Evolutionary conservation across 92 coral and sea anemone species (phyloP).

Genomic region (Siderastrea radians): DNA sequence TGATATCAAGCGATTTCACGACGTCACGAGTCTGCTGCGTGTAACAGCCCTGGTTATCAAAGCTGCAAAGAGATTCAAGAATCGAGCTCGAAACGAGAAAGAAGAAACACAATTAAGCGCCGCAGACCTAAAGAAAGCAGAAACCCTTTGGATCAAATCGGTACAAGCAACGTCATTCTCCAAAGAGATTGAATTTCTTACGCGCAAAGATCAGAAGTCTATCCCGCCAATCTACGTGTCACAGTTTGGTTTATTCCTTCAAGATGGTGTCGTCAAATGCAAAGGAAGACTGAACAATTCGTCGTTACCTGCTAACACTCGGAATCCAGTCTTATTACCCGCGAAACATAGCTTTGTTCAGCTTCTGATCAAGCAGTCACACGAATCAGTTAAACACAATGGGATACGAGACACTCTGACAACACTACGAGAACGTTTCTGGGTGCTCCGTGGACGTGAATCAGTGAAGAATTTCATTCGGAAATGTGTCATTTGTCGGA

Average conservation of each 20-base stretch:
- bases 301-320: too few relatives aligned
- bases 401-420: too few relatives aligned
- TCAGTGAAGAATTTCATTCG: slow-evolving; percentile 22
- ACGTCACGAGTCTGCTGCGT: slow-evolving; percentile 54
- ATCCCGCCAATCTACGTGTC: slow-evolving; percentile 31
- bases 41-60: slow-evolving; percentile 65
- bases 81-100: neutral
- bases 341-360: too few relatives aligned
- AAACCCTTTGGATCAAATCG: slow-evolving; percentile 67
- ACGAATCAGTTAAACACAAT: too few relatives aligned
- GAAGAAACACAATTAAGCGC: slow-evolving; percentile 38
- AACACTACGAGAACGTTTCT: slow-evolving; percentile 34
- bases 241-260: too few relatives aligned
- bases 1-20: slow-evolving; percentile 35
- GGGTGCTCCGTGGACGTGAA: slow-evolving; percentile 51
- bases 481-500: slow-evolving; percentile 26
- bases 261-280: too few relatives aligned
- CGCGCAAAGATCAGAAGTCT: slow-evolving; percentile 9
- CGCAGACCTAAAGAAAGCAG: slow-evolving; percentile 64
- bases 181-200: slow-evolving; percentile 57
- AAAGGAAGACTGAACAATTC: too few relatives aligned
- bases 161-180: slow-evolving; percentile 66
- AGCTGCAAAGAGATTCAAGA: slow-evolving; percentile 22
- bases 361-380: too few relatives aligned
- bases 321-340: too few relatives aligned